Evolutionary conservation across 2,888 invertebrate species (phyloP), one percentile per base, ranked within the genome.

Genomic region (Lithophane socia): DNA sequence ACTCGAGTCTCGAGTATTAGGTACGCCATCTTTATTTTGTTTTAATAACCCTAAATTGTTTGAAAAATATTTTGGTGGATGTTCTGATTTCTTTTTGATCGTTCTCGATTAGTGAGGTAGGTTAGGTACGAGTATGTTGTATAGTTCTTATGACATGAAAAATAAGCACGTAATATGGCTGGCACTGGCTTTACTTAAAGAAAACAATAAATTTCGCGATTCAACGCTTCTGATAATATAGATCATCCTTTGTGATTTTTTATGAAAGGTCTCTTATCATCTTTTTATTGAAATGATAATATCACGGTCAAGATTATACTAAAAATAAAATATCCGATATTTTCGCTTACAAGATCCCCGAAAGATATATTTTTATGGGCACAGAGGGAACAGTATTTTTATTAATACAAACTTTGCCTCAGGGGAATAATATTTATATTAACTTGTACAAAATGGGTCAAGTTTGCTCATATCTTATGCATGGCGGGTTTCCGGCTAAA

Each of bases 381-480:
- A 77, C 49, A 71, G 24, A 61, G 64, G 67, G 52, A 75, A 77
- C 71, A 76, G 71, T 68, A 75, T 68, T 81, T 86, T 80, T 80
- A 80, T 70, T 80, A 79, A 74, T 72, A 74, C 37, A 56, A 83
- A 77, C 37, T 86, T 75, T 87, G 67, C 37, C 70, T 74, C 66
- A 18, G 37, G n/a, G 65, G 77, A 77, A 75, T 79, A 79, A 81
- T 76, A 77, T 86, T 88, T 85, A 82, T 80, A 83, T 75, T 79
- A 83, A 83, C 81, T 85, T 86, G 77, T 66, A 74, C 68, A 83
- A 87, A 89, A 88, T 88, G 82, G 90, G 82, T 84, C 77, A 89
- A 89, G 88, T 90, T 90, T 77, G 72, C 87, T 91, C 88, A 90
- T 93, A 92, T 90, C 88, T 93, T 91, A 93, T 93, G 90, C 91